These are phyloP conservation scores for Sinodicranocentrus sp. DNA, from an alignment of 2,888 invertebrate species.

Conservation along the genomic window DNA sequence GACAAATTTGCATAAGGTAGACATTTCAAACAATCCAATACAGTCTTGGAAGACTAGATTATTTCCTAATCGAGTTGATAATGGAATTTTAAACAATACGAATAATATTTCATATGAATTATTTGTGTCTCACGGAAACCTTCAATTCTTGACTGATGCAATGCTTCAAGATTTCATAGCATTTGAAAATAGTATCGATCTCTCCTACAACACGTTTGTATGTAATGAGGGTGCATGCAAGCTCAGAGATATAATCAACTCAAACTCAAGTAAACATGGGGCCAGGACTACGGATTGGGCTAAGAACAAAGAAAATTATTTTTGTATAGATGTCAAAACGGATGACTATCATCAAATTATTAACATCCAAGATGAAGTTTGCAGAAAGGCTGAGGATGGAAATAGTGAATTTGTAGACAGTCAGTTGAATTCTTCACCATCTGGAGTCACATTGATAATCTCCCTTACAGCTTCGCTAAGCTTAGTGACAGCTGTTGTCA, in stretches of 20 bases:
- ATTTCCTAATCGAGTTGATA: slow-evolving; percentile 78
- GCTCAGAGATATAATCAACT: slow-evolving; percentile 56
- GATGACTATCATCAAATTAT: background rate
- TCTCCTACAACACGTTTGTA: background rate
- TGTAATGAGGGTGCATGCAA: slow-evolving; percentile 79
- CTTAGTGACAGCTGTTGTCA: slow-evolving; percentile 40
- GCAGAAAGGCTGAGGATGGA: slow-evolving; percentile 16
- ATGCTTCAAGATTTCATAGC: slow-evolving; percentile 81
- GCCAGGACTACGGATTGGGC: too few species aligned
- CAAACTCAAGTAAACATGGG: too few species aligned
- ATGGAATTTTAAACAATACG: background rate
- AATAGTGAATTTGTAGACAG: slow-evolving; percentile 6
- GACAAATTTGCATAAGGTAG: slow-evolving; percentile 80
- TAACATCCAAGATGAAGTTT: slow-evolving; percentile 44
- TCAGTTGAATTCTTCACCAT: background rate
- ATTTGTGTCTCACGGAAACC: slow-evolving; percentile 81
- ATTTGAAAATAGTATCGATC: slow-evolving; percentile 66
- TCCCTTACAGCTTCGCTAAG: slow-evolving; percentile 27
- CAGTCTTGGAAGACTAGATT: slow-evolving; percentile 81
- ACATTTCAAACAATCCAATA: slow-evolving; percentile 81
- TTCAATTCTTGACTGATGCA: slow-evolving; percentile 79
- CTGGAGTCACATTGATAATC: slow-evolving; percentile 38
- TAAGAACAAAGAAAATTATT: too few species aligned
- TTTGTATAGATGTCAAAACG: slow-evolving; percentile 63
- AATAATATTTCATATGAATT: slow-evolving; percentile 79